Percentiles rank a stretch among this genome's conserved stretches.
Evolutionary conservation across 1,140 invertebrate species (phyloP).

Genomic region (Euura saliciscinereae): DNA sequence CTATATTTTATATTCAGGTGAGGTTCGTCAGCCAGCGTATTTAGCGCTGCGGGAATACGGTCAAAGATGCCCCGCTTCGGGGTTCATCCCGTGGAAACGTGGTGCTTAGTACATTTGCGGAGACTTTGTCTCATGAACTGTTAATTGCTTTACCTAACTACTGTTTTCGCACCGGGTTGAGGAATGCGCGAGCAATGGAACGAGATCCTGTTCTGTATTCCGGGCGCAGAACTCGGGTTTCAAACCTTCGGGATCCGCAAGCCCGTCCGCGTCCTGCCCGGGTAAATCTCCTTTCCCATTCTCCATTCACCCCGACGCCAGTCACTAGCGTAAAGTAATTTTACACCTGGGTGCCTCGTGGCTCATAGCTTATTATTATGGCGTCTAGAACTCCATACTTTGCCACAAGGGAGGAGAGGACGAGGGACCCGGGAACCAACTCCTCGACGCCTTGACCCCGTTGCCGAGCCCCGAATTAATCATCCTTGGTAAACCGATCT

Average conservation of each 20-base stretch:
- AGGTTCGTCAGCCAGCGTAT: no score
- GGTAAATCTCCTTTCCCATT: not conserved
- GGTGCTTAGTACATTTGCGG: not conserved
- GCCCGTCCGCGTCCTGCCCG: not conserved
- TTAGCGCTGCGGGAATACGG: no score
- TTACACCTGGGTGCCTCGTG: slow-evolving; percentile 13
- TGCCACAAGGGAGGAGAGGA: not conserved
- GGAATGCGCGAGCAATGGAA: slow-evolving; percentile 1
- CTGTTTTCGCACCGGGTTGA: not conserved
- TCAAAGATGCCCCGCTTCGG: no score
- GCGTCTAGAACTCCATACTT: slow-evolving; percentile 11
- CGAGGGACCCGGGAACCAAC: slow-evolving; percentile 2
- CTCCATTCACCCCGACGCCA: not conserved
- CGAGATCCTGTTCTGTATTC: not conserved
- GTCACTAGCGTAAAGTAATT: slow-evolving; percentile 18
- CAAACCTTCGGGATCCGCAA: not conserved
- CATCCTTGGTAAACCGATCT: no score
- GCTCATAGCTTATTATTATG: slow-evolving; percentile 26
- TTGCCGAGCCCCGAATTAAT: no score
- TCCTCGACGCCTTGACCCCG: not conserved
- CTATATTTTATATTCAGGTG: no score
- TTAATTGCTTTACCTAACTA: slow-evolving; percentile 3
- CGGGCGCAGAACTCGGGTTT: not conserved
- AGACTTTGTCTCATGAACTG: slow-evolving; percentile 1
- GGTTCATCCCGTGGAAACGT: no score